These are phyloP conservation scores for Koerneria pararmatus DNA, from an alignment of 2,888 invertebrate species.

Conservation along the genomic window DNA sequence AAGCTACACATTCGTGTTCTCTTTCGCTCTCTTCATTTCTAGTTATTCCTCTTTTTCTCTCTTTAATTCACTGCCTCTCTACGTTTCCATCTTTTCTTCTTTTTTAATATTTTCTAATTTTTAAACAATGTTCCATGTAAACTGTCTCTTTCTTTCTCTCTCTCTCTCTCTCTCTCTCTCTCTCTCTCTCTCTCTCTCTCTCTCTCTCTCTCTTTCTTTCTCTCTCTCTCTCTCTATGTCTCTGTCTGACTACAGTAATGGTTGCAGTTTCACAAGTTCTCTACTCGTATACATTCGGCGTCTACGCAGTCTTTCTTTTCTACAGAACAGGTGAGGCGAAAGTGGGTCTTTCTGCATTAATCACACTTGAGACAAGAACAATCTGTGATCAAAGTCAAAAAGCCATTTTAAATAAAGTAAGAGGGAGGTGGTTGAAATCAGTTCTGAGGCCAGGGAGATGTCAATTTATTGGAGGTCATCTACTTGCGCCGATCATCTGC, in stretches of 20 bases:
- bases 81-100: too few relatives aligned
- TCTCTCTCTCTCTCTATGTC: too few relatives aligned
- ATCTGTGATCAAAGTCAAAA: background rate
- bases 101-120: too few relatives aligned
- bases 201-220: too few relatives aligned
- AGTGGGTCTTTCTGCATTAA: too few relatives aligned
- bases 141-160: background rate
- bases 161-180: too few relatives aligned
- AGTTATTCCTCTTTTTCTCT: too few relatives aligned
- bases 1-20: too few relatives aligned
- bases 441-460: background rate
- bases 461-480: conserved; percentile 28
- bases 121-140: background rate
- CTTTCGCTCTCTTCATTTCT: too few relatives aligned
- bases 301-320: conserved; percentile 54
- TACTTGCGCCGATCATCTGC: conserved; percentile 48
- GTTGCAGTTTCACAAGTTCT: conserved; percentile 52
- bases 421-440: background rate
- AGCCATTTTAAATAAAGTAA: background rate
- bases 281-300: conserved; percentile 59
- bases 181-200: too few relatives aligned
- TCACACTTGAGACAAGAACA: background rate
- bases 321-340: conserved; percentile 38
- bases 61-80: too few relatives aligned
- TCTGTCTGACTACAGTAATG: background rate